A percentile compares a stretch with the other conserved stretches of the same genome.
Evolutionary conservation across 2,797 vertebrate genomes (phyloP).

Genomic region (Antrozous pallidus): DNA sequence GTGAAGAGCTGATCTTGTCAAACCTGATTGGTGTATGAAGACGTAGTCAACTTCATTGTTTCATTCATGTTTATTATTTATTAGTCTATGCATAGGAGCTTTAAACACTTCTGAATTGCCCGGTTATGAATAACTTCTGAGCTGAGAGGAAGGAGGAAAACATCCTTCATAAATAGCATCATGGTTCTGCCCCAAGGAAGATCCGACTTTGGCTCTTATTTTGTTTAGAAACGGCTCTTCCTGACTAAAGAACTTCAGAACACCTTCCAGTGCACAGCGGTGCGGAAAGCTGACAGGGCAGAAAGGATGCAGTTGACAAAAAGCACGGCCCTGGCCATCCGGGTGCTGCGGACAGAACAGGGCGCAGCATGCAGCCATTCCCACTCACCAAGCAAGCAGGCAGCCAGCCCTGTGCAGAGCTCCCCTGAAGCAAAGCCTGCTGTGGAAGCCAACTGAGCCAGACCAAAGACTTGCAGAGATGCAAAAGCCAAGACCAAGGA

Average conservation of each 20-base stretch:
- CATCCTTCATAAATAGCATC: neutral
- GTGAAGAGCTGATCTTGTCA: neutral
- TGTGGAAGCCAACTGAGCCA: neutral
- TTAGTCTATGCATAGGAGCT: neutral
- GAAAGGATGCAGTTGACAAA: neutral
- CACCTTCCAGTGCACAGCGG: neutral
- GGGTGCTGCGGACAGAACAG: neutral
- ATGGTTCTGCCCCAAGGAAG: neutral
- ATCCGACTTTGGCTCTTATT: constrained; percentile 25
- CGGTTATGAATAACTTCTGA: constrained; percentile 31
- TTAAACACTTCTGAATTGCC: neutral
- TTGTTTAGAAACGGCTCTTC: constrained; percentile 19
- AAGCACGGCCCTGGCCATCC: neutral
- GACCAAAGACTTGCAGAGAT: neutral
- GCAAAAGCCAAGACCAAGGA: neutral
- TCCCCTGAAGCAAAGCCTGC: constrained; percentile 43
- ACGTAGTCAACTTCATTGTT: neutral
- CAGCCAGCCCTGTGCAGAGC: constrained; percentile 30
- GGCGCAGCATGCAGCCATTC: constrained; percentile 55
- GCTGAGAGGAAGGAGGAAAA: constrained; percentile 9
- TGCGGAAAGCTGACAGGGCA: neutral
- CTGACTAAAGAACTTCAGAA: constrained; percentile 35
- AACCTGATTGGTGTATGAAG: neutral
- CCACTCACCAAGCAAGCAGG: constrained; percentile 9
- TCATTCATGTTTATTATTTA: neutral